Conservation (phyloP, 1,140 invertebrate genomes). For the Heterodera schachtii region DNA sequence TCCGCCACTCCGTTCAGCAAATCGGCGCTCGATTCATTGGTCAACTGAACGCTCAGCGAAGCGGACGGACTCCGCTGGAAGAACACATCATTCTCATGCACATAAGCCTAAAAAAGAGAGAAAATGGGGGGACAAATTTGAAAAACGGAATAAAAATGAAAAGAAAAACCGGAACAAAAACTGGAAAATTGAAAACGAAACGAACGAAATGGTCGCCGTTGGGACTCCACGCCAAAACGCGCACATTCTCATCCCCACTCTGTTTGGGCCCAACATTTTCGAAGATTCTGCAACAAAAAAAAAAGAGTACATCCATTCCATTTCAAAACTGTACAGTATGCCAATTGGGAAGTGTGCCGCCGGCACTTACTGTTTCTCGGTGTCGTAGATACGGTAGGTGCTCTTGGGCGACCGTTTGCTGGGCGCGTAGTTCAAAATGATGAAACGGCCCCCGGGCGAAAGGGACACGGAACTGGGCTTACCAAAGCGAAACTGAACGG, state of each 20-base stretch:
- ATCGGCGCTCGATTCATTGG: constrained; percentile 36
- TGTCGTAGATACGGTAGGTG: constrained; percentile 50
- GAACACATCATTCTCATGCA: constrained; percentile 55
- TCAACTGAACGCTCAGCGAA: constrained; percentile 42
- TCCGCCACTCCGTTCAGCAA: constrained; percentile 59
- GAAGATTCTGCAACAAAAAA: constrained; percentile 49
- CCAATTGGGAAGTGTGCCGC: too few relatives aligned
- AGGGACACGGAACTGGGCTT: constrained; percentile 42
- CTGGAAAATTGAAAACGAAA: constrained; percentile 12
- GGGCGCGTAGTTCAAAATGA: constrained; percentile 40
- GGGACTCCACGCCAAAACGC: constrained; percentile 48
- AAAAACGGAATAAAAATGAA: constrained; percentile 1
- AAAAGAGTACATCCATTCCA: not conserved
- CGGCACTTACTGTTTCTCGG: constrained; percentile 34
- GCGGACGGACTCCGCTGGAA: constrained; percentile 50
- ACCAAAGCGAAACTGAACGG: constrained; percentile 46
- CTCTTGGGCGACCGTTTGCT: constrained; percentile 42
- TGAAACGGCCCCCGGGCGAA: constrained; percentile 36
- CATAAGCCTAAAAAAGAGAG: constrained; percentile 52
- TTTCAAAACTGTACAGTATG: too few relatives aligned
- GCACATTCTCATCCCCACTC: constrained; percentile 51
- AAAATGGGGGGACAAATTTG: constrained; percentile 17
- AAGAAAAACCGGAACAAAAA: too few relatives aligned
- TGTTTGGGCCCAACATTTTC: constrained; percentile 53
- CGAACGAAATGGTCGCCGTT: constrained; percentile 48